Evolutionary conservation across 2,888 invertebrate species (phyloP), one percentile per base, ranked within the genome.

Genomic region (Nemoura dubitans): DNA sequence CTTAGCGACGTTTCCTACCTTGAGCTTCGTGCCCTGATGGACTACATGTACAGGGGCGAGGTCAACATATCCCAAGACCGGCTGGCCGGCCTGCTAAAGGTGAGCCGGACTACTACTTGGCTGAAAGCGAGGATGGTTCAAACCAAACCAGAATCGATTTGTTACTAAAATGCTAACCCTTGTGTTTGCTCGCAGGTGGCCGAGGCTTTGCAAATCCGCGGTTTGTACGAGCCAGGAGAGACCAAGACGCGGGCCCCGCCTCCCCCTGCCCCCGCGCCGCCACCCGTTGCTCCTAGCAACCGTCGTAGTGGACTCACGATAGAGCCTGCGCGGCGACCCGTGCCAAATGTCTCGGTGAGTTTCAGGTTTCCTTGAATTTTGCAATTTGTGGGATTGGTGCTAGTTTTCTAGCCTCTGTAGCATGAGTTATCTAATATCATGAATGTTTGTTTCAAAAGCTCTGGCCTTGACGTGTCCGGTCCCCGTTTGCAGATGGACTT

Each of bases 11-110:
- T 98, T 59, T 97, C 96, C 92, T 97, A 96, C 92, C 96, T 96
- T 91, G 97, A 97, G 92, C 92, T 98, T 89, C 95, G 97, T 92
- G 97, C 97, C 88, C 96, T 98, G 96, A 96, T 97, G 95, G 97
- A 97, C 92, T 98, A 97, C 90, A 97, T 98, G 97, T 98, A 98
- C 92, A 94, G 96, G 90, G 98, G 98, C 88, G 97, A 97, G 93
- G 97, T 97, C 86, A 97, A 97, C 93, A 97, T 98, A 92, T 96
- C 97, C 89, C 97, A 98, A 92, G 97, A 97, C 92, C 97, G 98
- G 92, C 92, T 98, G 91, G 96, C 96, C 83, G 96, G 97, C 26
- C 92, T 98, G 90, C 92, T 98, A 86, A 97, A 97, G 92, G 97
- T 81, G n/a, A n/a, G n/a, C n/a, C n/a, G n/a, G n/a, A n/a, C n/a